Percentiles rank a stretch among this genome's conserved stretches.
These are phyloP conservation scores for Drosophila subobscura DNA, from an alignment of 1,140 invertebrate species.

Conservation along the genomic window DNA sequence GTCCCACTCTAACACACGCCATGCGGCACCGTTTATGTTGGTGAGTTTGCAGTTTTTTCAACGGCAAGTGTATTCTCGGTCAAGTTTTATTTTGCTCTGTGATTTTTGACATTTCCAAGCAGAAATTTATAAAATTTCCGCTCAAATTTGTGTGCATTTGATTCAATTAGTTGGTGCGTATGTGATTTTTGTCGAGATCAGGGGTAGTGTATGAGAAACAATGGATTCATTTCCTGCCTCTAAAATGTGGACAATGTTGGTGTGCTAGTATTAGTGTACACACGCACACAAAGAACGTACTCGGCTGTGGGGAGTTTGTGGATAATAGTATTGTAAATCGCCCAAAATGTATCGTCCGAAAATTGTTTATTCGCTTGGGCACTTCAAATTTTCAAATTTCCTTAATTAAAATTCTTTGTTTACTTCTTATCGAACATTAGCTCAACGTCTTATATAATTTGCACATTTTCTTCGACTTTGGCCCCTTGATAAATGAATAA, in stretches of 20 bases:
- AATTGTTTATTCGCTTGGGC: not conserved
- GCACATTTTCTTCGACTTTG: no score
- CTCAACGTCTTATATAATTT: no score
- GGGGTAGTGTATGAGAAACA: constrained; percentile 5
- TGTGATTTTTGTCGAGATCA: constrained; percentile 33
- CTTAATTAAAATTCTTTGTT: no score
- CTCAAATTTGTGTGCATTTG: constrained; percentile 68
- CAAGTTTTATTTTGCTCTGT: constrained; percentile 82
- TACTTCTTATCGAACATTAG: no score
- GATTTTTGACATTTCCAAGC: constrained; percentile 83
- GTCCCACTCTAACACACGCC: constrained; percentile 31
- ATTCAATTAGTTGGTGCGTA: constrained; percentile 77
- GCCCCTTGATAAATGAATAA: no score
- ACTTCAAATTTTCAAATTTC: no score
- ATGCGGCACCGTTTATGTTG: constrained; percentile 43
- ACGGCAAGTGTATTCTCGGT: constrained; percentile 78
- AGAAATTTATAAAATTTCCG: constrained; percentile 79
- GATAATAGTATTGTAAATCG: constrained; percentile 27
- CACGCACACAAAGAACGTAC: constrained; percentile 34
- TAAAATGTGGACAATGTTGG: constrained; percentile 50
- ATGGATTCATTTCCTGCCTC: constrained; percentile 21
- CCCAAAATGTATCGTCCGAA: constrained; percentile 13
- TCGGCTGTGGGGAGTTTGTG: constrained; percentile 37
- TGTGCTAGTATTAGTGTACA: constrained; percentile 58
- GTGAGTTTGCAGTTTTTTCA: constrained; percentile 80